A percentile compares a stretch with the other conserved stretches of the same genome.
phyloP scores from a whole-genome alignment of 37 sponge, comb jelly and placozoan genomes.

The Hormiphora californensis region DNA sequence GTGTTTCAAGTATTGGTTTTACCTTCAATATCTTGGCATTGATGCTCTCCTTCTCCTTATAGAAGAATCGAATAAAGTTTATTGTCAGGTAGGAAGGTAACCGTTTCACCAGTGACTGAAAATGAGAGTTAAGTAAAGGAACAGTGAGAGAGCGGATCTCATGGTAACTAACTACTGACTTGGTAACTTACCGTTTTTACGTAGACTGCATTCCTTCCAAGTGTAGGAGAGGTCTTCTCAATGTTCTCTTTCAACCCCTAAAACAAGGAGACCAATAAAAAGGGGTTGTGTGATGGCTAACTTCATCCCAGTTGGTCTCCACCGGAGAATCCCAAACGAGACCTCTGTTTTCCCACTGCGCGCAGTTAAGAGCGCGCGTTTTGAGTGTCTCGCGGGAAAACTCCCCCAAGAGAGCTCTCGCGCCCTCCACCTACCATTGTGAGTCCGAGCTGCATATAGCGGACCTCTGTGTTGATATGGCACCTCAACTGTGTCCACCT shows the following conservation, averaged over 20 bases:
- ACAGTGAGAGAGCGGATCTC: neutral
- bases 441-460: constrained; percentile 77
- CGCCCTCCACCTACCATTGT: constrained; percentile 59
- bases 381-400: neutral
- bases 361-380: too few species aligned
- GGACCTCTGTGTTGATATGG: constrained; percentile 78
- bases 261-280: too few species aligned
- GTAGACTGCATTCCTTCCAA: constrained; percentile 81
- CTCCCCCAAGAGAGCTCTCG: neutral
- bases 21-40: constrained; percentile 64
- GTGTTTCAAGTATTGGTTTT: too few species aligned
- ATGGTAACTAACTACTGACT: too few species aligned
- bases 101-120: constrained; percentile 67
- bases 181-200: constrained; percentile 63
- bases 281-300: too few species aligned
- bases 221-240: constrained; percentile 73
- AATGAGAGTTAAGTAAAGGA: neutral
- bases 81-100: constrained; percentile 87
- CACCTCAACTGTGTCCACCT: constrained; percentile 73
- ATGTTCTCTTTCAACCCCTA: constrained; percentile 76
- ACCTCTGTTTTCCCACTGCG: too few species aligned
- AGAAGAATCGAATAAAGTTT: constrained; percentile 88
- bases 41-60: constrained; percentile 58
- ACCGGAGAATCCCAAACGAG: too few species aligned
- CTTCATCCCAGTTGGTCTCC: too few species aligned